Conservation (phyloP, 2,797 vertebrate genomes). For the Salarias fasciatus region DNA sequence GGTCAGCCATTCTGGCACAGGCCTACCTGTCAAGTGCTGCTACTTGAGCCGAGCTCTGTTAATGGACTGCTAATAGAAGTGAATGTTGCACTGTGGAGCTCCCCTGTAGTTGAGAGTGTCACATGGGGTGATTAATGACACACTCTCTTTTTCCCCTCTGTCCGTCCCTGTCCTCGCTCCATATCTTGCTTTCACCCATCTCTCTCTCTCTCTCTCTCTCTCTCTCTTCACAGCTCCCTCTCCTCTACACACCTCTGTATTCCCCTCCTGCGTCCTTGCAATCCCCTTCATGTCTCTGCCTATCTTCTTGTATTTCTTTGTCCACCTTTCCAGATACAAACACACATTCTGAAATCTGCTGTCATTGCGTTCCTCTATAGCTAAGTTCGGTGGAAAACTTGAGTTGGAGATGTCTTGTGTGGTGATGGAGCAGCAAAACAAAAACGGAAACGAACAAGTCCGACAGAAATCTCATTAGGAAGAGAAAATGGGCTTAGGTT, state of each 20-base stretch:
- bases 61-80: slow-evolving; percentile 87
- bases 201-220: slow-evolving; percentile 21
- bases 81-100: slow-evolving; percentile 78
- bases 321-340: slow-evolving; percentile 19
- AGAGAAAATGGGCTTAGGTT: slow-evolving; percentile 22
- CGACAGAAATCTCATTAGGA: slow-evolving; percentile 25
- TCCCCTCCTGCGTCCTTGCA: slow-evolving; percentile 52
- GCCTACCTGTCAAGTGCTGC: slow-evolving; percentile 76
- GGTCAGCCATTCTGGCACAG: slow-evolving; percentile 71
- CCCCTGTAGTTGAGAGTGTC: slow-evolving; percentile 73
- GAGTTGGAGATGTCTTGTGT: slow-evolving; percentile 13
- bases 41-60: slow-evolving; percentile 80
- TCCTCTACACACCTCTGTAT: slow-evolving; percentile 36
- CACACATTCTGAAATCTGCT: slow-evolving; percentile 32
- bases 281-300: slow-evolving; percentile 34
- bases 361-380: too few relatives aligned
- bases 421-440: slow-evolving; percentile 38
- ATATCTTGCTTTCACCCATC: slow-evolving; percentile 48
- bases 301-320: slow-evolving; percentile 19
- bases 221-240: slow-evolving; percentile 15
- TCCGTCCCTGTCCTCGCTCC: slow-evolving; percentile 60
- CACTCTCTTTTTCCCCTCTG: slow-evolving; percentile 54
- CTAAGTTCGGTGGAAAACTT: slow-evolving; percentile 29
- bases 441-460: slow-evolving; percentile 16
- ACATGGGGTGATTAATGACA: slow-evolving; percentile 85